Percentiles rank a stretch among this genome's conserved stretches.
Evolutionary conservation across 2,888 invertebrate species (phyloP).

Genomic region (Brachylomia viminalis): DNA sequence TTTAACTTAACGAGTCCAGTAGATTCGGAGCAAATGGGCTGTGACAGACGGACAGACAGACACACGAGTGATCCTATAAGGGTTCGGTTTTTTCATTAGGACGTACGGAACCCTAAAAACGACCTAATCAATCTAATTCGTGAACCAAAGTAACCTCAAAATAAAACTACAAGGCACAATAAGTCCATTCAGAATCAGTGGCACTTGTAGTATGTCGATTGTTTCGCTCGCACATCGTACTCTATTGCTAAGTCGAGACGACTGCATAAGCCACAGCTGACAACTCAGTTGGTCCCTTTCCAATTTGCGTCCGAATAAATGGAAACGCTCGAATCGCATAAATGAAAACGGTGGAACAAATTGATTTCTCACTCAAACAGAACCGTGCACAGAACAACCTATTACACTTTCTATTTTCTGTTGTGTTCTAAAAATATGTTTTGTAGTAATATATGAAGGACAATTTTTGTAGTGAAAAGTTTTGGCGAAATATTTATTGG

Average conservation of each 20-base stretch:
- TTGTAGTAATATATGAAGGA: constrained; percentile 51
- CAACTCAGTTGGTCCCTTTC: constrained; percentile 88
- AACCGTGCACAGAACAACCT: constrained; percentile 78
- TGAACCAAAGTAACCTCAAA: constrained; percentile 38
- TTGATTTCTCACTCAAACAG: constrained; percentile 89
- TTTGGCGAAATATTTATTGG: constrained; percentile 32
- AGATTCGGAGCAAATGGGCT: no score
- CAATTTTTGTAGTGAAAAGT: constrained; percentile 16
- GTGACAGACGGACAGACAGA: no score
- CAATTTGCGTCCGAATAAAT: constrained; percentile 89
- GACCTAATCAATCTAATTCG: background rate
- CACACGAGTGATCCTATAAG: no score
- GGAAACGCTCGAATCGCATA: constrained; percentile 87
- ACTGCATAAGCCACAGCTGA: constrained; percentile 88
- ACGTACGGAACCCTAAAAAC: background rate
- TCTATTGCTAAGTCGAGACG: constrained; percentile 80
- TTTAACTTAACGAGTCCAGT: no score
- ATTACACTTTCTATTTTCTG: constrained; percentile 72
- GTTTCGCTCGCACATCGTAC: constrained; percentile 71
- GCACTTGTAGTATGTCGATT: constrained; percentile 70
- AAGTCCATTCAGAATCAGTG: constrained; percentile 66
- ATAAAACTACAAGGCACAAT: constrained; percentile 47
- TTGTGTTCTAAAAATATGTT: constrained; percentile 69
- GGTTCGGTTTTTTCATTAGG: no score
- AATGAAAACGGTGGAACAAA: constrained; percentile 89